A percentile compares a stretch with the other conserved stretches of the same genome.
Evolutionary conservation across 1,140 invertebrate genomes (phyloP).

Genomic region (Periplaneta americana): DNA sequence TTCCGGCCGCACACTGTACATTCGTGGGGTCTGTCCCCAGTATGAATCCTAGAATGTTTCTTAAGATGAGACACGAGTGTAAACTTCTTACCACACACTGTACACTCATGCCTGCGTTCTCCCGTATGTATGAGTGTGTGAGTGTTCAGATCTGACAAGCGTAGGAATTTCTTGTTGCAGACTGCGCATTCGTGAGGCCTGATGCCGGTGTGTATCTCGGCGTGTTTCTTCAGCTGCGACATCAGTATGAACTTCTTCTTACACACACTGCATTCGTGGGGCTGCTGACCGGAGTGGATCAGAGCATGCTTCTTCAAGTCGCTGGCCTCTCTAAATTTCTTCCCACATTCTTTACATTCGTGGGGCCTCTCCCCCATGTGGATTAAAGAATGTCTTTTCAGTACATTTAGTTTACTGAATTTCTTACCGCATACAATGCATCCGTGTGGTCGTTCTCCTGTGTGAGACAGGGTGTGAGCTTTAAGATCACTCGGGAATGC

Average conservation of each 20-base stretch:
- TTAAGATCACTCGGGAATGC: constrained; percentile 42
- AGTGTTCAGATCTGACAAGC: constrained; percentile 50
- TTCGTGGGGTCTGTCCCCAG: constrained; percentile 62
- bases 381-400: constrained; percentile 34
- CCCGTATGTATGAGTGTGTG: constrained; percentile 66
- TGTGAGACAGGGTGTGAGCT: constrained; percentile 46
- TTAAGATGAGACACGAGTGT: constrained; percentile 59
- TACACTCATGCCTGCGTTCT: constrained; percentile 65
- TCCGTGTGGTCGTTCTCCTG: constrained; percentile 42
- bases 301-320: background rate
- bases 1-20: constrained; percentile 45
- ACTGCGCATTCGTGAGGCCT: constrained; percentile 37
- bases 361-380: constrained; percentile 34
- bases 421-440: constrained; percentile 32
- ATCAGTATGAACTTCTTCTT: constrained; percentile 50
- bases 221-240: constrained; percentile 26
- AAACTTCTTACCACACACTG: constrained; percentile 56
- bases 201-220: constrained; percentile 19
- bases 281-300: background rate
- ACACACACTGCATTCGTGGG: constrained; percentile 32
- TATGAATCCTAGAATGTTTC: constrained; percentile 66
- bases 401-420: constrained; percentile 37
- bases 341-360: constrained; percentile 25
- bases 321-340: constrained; percentile 18
- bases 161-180: constrained; percentile 46